Base-by-base conservation (phyloP, 2,113 vertebrate species). In the Nerophis ophidion region DNA sequence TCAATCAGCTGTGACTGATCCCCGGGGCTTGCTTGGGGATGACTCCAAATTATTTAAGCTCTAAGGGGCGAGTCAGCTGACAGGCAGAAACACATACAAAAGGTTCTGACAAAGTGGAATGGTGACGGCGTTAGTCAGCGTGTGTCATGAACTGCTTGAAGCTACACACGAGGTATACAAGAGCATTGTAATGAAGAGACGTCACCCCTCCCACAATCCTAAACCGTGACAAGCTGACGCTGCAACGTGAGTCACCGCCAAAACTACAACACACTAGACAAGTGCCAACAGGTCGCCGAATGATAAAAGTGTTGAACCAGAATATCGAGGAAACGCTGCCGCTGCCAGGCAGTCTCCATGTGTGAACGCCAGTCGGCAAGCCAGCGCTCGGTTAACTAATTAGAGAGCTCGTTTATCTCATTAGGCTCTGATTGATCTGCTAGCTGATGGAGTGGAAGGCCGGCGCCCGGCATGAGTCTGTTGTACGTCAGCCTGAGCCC, bases 371-470 rank as follows among this genome's bases (percentile, higher is more conserved):
- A 74, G 26, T 26, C 26, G 26, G 72, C 40, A 69, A 72, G 78
- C 65, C 80, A 70, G 80, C 52, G 46, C 65, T 73, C 78, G 61
- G 66, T 83, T 79, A 80, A 68, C 72, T 81, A 73, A 86, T 86
- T 80, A 83, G 67, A 66, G 57, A 66, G 59, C 73, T 83, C 79
- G 52, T 81, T 86, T 84, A 86, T 83, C 79, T 84, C 77, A 57
- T 86, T 84, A 83, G 66, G 53, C 61, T 48, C 57, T 70, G 67
- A 84, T 86, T 83, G 84, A 86, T 86, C 81, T 76, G 73, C 72
- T 72, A 66, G 63, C 76, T 71, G 74, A 82, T 68, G 80, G 76
- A 69, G 68, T 68, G 80, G 76, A 69, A 67, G n/a, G 48, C 0
- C 60, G 58, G 73, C 16, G 19, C 55, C 44, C 61, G 16, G 68